Evolutionary conservation across 2,888 invertebrate genomes (phyloP).

Genomic region (Cistogaster globosa): DNA sequence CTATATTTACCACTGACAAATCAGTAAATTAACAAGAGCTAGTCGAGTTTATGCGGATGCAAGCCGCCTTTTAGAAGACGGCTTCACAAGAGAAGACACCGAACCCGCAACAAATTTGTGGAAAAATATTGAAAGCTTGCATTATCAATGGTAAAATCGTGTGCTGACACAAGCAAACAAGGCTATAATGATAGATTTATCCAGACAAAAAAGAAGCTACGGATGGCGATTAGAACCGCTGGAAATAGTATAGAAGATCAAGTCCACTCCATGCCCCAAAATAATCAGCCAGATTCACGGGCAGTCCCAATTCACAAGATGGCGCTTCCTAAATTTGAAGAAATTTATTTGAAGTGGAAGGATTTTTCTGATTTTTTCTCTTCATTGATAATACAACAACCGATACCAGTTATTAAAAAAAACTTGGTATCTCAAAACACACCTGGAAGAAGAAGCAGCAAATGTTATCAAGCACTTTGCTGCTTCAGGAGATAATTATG

Average conservation of each 20-base stretch:
- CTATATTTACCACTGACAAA: not conserved
- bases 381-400: too few relatives aligned
- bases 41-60: not conserved
- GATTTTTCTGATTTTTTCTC: too few relatives aligned
- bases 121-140: not conserved
- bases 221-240: not conserved
- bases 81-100: not conserved
- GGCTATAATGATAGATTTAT: constrained; percentile 9
- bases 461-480: too few relatives aligned
- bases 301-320: not conserved
- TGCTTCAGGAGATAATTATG: too few relatives aligned
- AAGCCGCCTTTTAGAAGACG: not conserved
- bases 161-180: too few relatives aligned
- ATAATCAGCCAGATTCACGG: too few relatives aligned
- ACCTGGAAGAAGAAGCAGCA: too few relatives aligned
- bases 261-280: not conserved
- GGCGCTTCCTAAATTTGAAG: too few relatives aligned
- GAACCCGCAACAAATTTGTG: not conserved
- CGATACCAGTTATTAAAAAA: too few relatives aligned
- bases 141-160: too few relatives aligned
- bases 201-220: not conserved
- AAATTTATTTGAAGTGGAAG: too few relatives aligned
- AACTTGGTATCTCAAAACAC: too few relatives aligned
- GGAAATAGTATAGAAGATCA: not conserved
- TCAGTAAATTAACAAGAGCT: not conserved